Percentiles rank a stretch among this genome's conserved stretches.
Conservation (phyloP, 1,140 invertebrate genomes). For the Ceratosolen fusciceps region DNA sequence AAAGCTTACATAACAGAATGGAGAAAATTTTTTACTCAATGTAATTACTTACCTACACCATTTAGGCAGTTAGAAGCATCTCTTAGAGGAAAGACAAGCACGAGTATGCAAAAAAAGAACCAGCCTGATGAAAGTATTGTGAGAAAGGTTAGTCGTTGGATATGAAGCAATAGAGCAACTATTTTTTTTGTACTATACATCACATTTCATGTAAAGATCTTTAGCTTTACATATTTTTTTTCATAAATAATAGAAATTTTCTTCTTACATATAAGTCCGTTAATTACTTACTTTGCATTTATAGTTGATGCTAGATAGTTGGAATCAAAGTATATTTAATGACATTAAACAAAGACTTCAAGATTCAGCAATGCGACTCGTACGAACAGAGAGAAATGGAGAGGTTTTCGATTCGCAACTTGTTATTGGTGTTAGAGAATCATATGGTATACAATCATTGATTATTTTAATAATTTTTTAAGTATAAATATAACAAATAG, state of each 20-base stretch:
- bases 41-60: constrained; percentile 95
- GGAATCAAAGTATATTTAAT: constrained; percentile 97
- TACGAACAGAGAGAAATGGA: constrained; percentile 95
- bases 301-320: constrained; percentile 96
- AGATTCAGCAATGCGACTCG: constrained; percentile 97
- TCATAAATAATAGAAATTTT: too few species aligned
- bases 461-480: too few species aligned
- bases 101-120: constrained; percentile 79
- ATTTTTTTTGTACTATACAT: too few species aligned
- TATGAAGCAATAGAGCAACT: neutral
- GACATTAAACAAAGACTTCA: constrained; percentile 95
- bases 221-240: too few species aligned
- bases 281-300: constrained; percentile 40
- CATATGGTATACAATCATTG: constrained; percentile 80
- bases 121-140: constrained; percentile 91
- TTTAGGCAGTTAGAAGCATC: constrained; percentile 93
- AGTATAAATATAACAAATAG: neutral
- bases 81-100: constrained; percentile 76
- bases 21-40: constrained; percentile 98
- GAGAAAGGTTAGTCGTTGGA: constrained; percentile 75
- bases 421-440: constrained; percentile 96
- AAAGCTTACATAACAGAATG: constrained; percentile 97
- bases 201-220: too few species aligned
- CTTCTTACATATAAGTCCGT: neutral
- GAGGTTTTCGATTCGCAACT: constrained; percentile 98